phyloP scores from a whole-genome alignment of 2,888 invertebrate genomes.

The Digitonthophagus gazella region DNA sequence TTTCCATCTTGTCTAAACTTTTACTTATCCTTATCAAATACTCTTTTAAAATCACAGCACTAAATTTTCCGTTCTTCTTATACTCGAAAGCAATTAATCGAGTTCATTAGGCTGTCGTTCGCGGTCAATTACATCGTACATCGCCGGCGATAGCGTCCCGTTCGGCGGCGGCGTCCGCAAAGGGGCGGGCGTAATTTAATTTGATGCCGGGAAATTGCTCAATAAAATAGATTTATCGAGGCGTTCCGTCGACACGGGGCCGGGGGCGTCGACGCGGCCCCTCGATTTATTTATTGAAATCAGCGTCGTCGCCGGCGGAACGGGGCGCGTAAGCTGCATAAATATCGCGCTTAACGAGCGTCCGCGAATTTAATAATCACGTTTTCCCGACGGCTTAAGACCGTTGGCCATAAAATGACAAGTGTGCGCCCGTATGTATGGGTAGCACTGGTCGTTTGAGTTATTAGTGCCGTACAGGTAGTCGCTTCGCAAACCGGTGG shows the following conservation, averaged over 20 bases:
- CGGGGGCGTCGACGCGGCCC: not conserved
- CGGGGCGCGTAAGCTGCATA: not conserved
- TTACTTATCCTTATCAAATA: too few relatives aligned
- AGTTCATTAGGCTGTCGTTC: slow-evolving; percentile 5
- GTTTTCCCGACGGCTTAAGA: slow-evolving; percentile 3
- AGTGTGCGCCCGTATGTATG: not conserved
- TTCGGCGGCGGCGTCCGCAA: not conserved
- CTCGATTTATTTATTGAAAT: slow-evolving; percentile 6
- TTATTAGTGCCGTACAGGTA: not conserved
- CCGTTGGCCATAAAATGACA: slow-evolving; percentile 13
- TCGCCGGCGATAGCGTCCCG: not conserved
- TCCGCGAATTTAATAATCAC: slow-evolving; percentile 11
- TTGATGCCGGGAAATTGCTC: slow-evolving; percentile 13
- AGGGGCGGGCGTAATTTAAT: slow-evolving; percentile 12
- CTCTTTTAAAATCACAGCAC: too few relatives aligned
- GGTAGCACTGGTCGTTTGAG: not conserved
- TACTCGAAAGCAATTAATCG: not conserved
- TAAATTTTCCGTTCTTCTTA: too few relatives aligned
- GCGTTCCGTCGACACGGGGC: not conserved
- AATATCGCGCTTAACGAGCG: slow-evolving; percentile 5
- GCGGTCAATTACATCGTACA: not conserved
- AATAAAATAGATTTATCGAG: slow-evolving; percentile 13
- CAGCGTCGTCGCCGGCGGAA: not conserved
- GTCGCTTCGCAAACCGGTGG: not conserved
- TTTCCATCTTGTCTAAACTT: too few relatives aligned